Percentiles rank a stretch among this genome's conserved stretches.
These are phyloP conservation scores for Pithys albifrons DNA, from an alignment of 2,113 vertebrate species.

Conservation along the genomic window DNA sequence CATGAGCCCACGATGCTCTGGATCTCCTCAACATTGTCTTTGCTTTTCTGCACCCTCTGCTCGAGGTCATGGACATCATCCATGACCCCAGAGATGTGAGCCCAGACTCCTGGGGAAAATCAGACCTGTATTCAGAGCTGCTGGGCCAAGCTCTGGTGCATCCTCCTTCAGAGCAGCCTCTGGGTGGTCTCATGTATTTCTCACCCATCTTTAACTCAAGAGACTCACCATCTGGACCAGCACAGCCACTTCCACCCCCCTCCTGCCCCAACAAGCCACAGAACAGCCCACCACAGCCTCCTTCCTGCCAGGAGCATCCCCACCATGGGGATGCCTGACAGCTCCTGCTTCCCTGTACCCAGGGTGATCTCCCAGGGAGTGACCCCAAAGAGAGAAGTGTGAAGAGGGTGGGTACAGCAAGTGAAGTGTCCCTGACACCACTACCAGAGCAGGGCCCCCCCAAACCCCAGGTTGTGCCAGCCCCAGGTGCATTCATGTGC, in stretches of 20 bases:
- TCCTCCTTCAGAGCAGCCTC: background rate
- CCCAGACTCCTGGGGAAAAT: conserved; percentile 79
- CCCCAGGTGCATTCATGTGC: background rate
- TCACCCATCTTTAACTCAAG: background rate
- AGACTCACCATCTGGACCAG: background rate
- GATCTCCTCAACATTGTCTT: conserved; percentile 87
- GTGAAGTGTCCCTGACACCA: background rate
- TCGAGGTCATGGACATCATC: conserved; percentile 81
- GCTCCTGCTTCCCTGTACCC: background rate
- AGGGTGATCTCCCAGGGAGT: background rate
- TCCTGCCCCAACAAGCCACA: background rate
- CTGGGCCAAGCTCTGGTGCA: background rate
- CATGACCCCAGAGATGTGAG: conserved; percentile 78
- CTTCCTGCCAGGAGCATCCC: background rate
- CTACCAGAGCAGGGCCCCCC: no score
- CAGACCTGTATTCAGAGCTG: background rate
- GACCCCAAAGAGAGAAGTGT: background rate
- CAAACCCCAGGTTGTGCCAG: background rate
- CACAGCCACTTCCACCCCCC: background rate
- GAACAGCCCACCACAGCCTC: background rate
- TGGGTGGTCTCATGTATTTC: background rate
- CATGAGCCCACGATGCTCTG: conserved; percentile 81
- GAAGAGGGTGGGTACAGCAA: background rate
- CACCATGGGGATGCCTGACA: background rate
- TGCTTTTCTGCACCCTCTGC: conserved; percentile 81